phyloP scores from a whole-genome alignment of 2,888 invertebrate species.

The Apodemia zela region DNA sequence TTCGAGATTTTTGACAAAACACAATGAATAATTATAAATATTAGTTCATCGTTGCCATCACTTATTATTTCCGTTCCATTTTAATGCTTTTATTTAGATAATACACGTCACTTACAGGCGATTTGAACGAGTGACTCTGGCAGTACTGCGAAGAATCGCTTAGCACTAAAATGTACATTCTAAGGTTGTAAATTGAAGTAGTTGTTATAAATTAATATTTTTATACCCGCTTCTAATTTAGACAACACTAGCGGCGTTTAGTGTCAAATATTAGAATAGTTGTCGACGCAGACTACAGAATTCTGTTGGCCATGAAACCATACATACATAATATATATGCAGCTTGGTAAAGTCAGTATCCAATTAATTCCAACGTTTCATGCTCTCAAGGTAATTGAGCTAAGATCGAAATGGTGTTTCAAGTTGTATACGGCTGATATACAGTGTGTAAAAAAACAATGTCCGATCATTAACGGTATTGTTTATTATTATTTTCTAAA shows the following conservation, averaged over 20 bases:
- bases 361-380: too few species aligned
- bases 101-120: background rate
- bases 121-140: background rate
- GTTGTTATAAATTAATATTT: conserved; percentile 33
- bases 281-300: conserved; percentile 1
- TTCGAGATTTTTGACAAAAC: background rate
- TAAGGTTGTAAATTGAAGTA: conserved; percentile 26
- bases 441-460: too few species aligned
- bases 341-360: too few species aligned
- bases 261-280: conserved; percentile 31
- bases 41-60: conserved; percentile 13
- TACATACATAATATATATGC: too few species aligned
- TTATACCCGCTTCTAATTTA: conserved; percentile 35
- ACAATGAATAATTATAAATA: background rate
- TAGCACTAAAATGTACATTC: conserved; percentile 15
- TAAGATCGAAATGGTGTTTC: too few species aligned
- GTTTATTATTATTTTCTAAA: too few species aligned
- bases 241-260: conserved; percentile 25
- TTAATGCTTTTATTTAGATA: conserved; percentile 6
- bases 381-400: too few species aligned
- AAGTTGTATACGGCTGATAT: too few species aligned
- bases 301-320: too few species aligned
- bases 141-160: background rate
- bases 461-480: too few species aligned
- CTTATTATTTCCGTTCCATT: background rate